A percentile compares a stretch with the other conserved stretches of the same genome.
phyloP scores from a whole-genome alignment of 2,888 invertebrate species.

The Cryptocephalus moraei region DNA sequence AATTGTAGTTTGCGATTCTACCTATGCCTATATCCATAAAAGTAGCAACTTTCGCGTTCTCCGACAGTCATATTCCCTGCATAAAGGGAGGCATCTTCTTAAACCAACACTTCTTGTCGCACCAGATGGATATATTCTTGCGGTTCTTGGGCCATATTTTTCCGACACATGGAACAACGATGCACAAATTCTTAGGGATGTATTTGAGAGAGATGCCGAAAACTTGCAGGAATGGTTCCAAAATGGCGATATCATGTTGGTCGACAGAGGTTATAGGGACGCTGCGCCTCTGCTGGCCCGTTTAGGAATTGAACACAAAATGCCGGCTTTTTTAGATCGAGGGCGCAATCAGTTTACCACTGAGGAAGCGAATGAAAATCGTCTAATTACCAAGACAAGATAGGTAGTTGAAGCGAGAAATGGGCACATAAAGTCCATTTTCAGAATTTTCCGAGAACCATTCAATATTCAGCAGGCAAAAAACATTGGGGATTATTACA shows the following conservation, averaged over 20 bases:
- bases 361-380: conserved; percentile 2
- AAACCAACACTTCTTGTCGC: conserved; percentile 5
- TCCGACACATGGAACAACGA: conserved; percentile 4
- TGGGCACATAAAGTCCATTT: conserved; percentile 4
- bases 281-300: background rate
- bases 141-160: conserved; percentile 4
- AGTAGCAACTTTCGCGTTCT: conserved; percentile 1
- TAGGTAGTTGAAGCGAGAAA: conserved; percentile 4
- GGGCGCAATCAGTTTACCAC: background rate
- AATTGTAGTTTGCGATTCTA: conserved; percentile 1
- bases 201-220: conserved; percentile 2
- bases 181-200: conserved; percentile 1
- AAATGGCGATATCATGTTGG: conserved; percentile 3
- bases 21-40: conserved; percentile 2
- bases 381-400: conserved; percentile 1
- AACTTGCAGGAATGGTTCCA: conserved; percentile 4
- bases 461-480: background rate
- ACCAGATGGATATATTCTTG: conserved; percentile 6
- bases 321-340: background rate
- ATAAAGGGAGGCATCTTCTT: conserved; percentile 3
- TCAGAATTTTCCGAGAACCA: background rate
- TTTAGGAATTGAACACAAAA: conserved; percentile 1
- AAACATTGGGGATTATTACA: background rate
- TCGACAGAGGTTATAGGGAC: conserved; percentile 5
- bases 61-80: conserved; percentile 1